A percentile compares a stretch with the other conserved stretches of the same genome.
Evolutionary conservation across 2,113 vertebrate genomes (phyloP).

Genomic region (Macquaria australasica): DNA sequence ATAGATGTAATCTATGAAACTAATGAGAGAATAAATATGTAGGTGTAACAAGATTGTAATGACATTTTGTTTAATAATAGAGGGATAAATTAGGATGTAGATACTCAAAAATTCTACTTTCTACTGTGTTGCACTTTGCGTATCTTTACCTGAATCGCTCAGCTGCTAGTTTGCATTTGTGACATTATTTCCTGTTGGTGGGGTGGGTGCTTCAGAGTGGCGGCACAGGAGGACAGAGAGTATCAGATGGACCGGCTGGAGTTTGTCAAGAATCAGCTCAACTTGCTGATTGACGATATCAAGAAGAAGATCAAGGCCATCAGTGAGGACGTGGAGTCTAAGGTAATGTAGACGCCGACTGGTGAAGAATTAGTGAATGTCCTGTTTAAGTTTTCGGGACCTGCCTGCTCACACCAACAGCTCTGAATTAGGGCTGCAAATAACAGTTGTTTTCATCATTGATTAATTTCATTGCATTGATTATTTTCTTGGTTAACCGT

Average conservation of each 20-base stretch:
- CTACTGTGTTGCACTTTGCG: background rate
- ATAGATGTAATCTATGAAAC: slow-evolving; percentile 13
- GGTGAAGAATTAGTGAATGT: background rate
- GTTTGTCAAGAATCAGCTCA: slow-evolving; percentile 94
- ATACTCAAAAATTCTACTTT: background rate
- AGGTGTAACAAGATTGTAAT: background rate
- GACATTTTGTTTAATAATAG: background rate
- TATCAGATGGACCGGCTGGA: slow-evolving; percentile 91
- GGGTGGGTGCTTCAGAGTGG: slow-evolving; percentile 83
- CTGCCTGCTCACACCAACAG: background rate
- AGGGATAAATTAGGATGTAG: background rate
- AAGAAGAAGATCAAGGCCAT: slow-evolving; percentile 93
- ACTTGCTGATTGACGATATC: slow-evolving; percentile 90
- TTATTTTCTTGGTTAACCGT: background rate
- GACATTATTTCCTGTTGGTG: slow-evolving; percentile 34
- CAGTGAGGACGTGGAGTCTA: slow-evolving; percentile 91
- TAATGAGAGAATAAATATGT: background rate
- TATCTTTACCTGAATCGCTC: background rate
- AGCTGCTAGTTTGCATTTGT: slow-evolving; percentile 28
- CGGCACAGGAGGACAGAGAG: slow-evolving; percentile 92
- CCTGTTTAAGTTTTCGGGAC: background rate
- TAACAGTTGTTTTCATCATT: background rate
- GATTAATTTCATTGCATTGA: background rate
- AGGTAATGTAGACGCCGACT: slow-evolving; percentile 81
- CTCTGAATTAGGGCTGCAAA: background rate